Percentiles rank a stretch among this genome's conserved stretches.
phyloP scores from a whole-genome alignment of 2,113 vertebrate species.

The Chionis minor region DNA sequence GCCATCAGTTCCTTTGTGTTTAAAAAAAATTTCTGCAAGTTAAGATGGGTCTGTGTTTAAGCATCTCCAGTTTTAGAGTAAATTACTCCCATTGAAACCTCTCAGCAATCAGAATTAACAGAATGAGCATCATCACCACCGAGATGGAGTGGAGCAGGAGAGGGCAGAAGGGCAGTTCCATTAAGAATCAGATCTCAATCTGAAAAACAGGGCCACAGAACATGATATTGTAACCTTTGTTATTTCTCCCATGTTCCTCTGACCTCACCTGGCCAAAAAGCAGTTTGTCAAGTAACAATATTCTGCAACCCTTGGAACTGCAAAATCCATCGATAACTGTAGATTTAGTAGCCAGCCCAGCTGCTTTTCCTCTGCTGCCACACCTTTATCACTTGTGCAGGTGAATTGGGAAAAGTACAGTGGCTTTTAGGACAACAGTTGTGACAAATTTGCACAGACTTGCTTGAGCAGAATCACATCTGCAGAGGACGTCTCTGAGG shows the following conservation, averaged over 20 bases:
- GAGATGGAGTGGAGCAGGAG: neutral
- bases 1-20: neutral
- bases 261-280: neutral
- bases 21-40: neutral
- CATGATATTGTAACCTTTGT: neutral
- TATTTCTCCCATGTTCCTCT: neutral
- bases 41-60: neutral
- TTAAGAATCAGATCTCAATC: neutral
- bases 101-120: neutral
- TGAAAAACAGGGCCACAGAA: neutral
- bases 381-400: neutral
- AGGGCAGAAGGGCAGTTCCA: neutral
- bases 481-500: neutral
- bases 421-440: neutral
- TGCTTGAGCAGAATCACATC: neutral
- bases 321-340: neutral
- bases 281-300: neutral
- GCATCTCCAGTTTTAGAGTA: neutral
- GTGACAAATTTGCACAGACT: neutral
- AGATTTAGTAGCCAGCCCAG: neutral
- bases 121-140: neutral
- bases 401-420: neutral
- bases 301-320: neutral
- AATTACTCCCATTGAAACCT: neutral
- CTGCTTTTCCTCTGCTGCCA: neutral